These are phyloP conservation scores for Anguilla japonica DNA, from an alignment of 2,113 vertebrate species.

Conservation along the genomic window DNA sequence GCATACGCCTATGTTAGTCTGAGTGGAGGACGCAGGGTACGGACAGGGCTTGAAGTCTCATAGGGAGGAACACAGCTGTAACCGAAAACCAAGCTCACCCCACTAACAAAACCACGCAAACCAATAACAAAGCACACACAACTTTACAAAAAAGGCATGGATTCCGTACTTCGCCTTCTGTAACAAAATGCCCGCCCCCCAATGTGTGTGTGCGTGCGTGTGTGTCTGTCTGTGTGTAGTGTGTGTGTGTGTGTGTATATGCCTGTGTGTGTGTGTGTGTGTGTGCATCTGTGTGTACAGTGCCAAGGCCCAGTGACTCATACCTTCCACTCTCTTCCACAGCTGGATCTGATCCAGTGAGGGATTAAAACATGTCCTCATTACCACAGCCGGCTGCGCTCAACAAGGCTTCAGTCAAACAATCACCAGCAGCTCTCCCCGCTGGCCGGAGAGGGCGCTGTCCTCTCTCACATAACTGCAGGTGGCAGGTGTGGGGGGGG, in stretches of 20 bases:
- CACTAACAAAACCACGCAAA: background rate
- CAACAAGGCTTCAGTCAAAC: background rate
- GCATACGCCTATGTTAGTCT: no score
- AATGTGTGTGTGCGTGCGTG: background rate
- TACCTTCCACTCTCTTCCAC: constrained; percentile 26
- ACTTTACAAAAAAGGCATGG: background rate
- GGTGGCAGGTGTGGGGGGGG: background rate
- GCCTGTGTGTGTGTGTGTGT: background rate
- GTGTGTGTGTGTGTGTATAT: background rate
- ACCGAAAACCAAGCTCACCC: background rate
- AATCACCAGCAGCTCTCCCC: background rate
- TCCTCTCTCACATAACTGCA: background rate
- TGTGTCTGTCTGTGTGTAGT: background rate
- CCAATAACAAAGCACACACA: background rate
- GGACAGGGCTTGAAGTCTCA: background rate
- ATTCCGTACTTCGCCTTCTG: constrained; percentile 1
- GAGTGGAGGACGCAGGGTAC: background rate
- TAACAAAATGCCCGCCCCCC: background rate
- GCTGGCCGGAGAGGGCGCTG: constrained; percentile 17
- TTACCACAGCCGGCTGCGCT: background rate
- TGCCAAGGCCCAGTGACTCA: constrained; percentile 11
- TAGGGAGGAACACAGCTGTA: background rate
- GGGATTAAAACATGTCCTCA: background rate
- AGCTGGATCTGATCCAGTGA: background rate
- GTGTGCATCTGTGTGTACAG: background rate